A percentile compares a stretch with the other conserved stretches of the same genome.
phyloP scores from a whole-genome alignment of 2,797 vertebrate species.

The Pagetopsis macropterus region DNA sequence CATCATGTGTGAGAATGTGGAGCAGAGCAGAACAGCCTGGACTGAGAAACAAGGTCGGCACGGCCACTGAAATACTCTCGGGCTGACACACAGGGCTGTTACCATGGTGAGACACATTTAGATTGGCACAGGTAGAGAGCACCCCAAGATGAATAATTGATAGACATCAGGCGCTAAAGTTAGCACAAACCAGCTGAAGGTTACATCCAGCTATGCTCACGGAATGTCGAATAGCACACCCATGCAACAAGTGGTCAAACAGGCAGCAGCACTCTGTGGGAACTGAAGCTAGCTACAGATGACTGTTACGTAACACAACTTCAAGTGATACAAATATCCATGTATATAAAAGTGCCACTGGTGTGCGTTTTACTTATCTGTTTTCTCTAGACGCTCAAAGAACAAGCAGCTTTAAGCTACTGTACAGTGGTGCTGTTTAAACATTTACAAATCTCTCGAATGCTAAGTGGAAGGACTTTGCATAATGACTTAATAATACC shows the following conservation, averaged over 20 bases:
- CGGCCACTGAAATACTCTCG: slow-evolving; percentile 66
- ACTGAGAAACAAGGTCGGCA: slow-evolving; percentile 31
- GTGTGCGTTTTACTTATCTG: slow-evolving; percentile 15
- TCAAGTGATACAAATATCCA: not conserved
- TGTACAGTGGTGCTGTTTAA: slow-evolving; percentile 20
- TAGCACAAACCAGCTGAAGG: slow-evolving; percentile 80
- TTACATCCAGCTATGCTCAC: slow-evolving; percentile 52
- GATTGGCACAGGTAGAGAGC: slow-evolving; percentile 78
- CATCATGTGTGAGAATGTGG: slow-evolving; percentile 1
- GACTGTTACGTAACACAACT: not conserved
- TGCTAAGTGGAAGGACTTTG: slow-evolving; percentile 25
- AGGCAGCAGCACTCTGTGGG: not conserved
- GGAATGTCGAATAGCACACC: slow-evolving; percentile 23
- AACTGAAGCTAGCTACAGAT: slow-evolving; percentile 20
- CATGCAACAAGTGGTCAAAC: slow-evolving; percentile 51
- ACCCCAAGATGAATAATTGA: slow-evolving; percentile 87
- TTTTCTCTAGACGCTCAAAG: slow-evolving; percentile 6
- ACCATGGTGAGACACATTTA: slow-evolving; percentile 86
- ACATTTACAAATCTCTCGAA: slow-evolving; percentile 39
- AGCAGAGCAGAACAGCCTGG: slow-evolving; percentile 28
- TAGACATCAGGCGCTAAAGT: slow-evolving; percentile 81
- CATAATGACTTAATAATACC: slow-evolving; percentile 17
- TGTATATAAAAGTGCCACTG: not conserved
- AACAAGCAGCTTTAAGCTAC: not conserved
- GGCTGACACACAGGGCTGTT: slow-evolving; percentile 77